phyloP scores from a whole-genome alignment of 2,888 invertebrate genomes.

The Metallyticus violacea region DNA sequence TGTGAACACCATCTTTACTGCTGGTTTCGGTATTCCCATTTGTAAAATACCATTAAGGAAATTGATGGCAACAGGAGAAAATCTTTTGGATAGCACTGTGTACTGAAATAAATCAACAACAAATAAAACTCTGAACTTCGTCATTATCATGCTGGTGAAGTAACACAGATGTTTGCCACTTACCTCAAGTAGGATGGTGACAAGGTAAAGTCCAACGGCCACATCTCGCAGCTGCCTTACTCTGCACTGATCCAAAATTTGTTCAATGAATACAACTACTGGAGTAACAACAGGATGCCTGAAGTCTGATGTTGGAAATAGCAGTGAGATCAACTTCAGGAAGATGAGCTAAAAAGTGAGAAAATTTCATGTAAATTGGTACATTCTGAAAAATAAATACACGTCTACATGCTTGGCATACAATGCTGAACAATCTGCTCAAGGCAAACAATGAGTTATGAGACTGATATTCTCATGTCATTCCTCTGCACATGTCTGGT shows the following conservation, averaged over 20 bases:
- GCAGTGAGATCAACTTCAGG: constrained; percentile 73
- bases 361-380: too few species aligned
- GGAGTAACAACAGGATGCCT: constrained; percentile 87
- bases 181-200: constrained; percentile 71
- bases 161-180: constrained; percentile 33
- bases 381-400: too few species aligned
- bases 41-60: constrained; percentile 75
- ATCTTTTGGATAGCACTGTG: constrained; percentile 72
- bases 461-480: too few species aligned
- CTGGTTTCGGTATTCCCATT: constrained; percentile 48
- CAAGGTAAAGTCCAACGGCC: constrained; percentile 73
- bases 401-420: too few species aligned
- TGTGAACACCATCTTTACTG: not conserved
- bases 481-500: too few species aligned
- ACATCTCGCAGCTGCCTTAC: constrained; percentile 65
- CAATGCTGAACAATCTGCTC: too few species aligned
- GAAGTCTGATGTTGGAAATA: constrained; percentile 90
- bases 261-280: constrained; percentile 74
- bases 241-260: constrained; percentile 66
- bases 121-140: not conserved
- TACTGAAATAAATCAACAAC: constrained; percentile 54
- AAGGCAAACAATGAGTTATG: too few species aligned
- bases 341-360: constrained; percentile 66
- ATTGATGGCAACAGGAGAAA: constrained; percentile 75
- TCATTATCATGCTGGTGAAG: not conserved